Conservation (phyloP, 2,113 vertebrate genomes). For the Furnarius figulus region DNA sequence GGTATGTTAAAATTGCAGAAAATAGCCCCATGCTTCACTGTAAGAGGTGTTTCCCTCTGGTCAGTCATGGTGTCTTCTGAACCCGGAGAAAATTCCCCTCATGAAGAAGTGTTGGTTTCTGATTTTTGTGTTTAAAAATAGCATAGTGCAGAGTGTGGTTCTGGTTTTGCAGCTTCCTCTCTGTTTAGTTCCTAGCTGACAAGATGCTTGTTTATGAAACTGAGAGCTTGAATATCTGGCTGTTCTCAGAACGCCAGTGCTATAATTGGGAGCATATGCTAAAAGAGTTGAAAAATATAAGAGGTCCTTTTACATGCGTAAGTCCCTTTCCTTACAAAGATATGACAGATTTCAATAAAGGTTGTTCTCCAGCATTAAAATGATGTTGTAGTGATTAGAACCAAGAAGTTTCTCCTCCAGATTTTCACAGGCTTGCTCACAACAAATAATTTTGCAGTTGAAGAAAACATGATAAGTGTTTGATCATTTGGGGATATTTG, state of each 20-base stretch:
- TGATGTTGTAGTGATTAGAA: neutral
- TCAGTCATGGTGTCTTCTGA: neutral
- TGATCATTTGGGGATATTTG: neutral
- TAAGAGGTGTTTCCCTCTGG: neutral
- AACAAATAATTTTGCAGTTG: neutral
- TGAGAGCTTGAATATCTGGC: neutral
- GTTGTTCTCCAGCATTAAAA: neutral
- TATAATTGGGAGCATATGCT: neutral
- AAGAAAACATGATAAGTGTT: neutral
- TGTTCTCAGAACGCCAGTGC: slow-evolving; percentile 19
- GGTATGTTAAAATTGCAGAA: neutral
- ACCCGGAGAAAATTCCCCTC: neutral
- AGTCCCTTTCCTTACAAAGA: neutral
- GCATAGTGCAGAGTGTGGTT: neutral
- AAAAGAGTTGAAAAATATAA: neutral
- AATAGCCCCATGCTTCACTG: neutral
- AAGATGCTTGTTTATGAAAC: slow-evolving; percentile 12
- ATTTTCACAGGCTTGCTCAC: neutral
- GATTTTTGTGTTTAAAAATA: slow-evolving; percentile 1
- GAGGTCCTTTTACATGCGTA: neutral
- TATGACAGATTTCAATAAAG: neutral
- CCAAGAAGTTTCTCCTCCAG: neutral
- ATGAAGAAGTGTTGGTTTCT: neutral
- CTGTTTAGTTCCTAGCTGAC: neutral
- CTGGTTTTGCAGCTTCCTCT: slow-evolving; percentile 13